These are phyloP conservation scores for Macrocentrus cingulum DNA, from an alignment of 1,140 invertebrate genomes.

Conservation along the genomic window DNA sequence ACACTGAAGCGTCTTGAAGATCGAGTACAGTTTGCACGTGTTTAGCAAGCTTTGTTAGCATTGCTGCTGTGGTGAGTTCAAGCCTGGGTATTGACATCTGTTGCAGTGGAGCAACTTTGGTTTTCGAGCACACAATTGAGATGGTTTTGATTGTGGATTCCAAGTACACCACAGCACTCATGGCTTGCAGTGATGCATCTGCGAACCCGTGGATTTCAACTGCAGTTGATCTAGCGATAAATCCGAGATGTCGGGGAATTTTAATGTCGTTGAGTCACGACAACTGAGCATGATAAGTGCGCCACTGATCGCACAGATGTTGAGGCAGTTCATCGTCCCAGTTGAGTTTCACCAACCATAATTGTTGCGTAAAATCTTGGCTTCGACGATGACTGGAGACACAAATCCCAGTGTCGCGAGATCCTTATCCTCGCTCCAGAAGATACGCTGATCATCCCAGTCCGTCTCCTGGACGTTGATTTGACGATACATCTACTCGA, in stretches of 20 bases:
- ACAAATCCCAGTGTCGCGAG: slow-evolving; percentile 32
- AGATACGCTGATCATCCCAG: background rate
- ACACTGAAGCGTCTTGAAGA: background rate
- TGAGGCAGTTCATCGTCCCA: too few relatives aligned
- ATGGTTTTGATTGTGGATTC: too few relatives aligned
- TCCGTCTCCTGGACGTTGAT: background rate
- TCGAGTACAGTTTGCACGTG: background rate
- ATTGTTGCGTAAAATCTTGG: slow-evolving; percentile 35
- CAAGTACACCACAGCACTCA: too few relatives aligned
- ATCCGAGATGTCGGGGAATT: too few relatives aligned
- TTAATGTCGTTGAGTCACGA: too few relatives aligned
- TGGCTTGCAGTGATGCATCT: too few relatives aligned
- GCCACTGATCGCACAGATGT: too few relatives aligned
- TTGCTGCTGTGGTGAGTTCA: background rate
- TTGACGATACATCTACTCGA: background rate
- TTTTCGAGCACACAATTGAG: slow-evolving; percentile 1
- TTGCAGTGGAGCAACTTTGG: background rate
- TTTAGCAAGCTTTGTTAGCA: slow-evolving; percentile 9
- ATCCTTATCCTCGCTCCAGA: background rate
- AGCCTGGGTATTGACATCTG: background rate
- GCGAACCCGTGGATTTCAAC: too few relatives aligned
- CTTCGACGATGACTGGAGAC: slow-evolving; percentile 35
- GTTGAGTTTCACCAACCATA: too few relatives aligned
- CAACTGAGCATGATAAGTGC: too few relatives aligned
- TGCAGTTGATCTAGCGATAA: too few relatives aligned